Evolutionary conservation across 2,113 vertebrate species (phyloP).

Genomic region (Zonotrichia leucophrys): DNA sequence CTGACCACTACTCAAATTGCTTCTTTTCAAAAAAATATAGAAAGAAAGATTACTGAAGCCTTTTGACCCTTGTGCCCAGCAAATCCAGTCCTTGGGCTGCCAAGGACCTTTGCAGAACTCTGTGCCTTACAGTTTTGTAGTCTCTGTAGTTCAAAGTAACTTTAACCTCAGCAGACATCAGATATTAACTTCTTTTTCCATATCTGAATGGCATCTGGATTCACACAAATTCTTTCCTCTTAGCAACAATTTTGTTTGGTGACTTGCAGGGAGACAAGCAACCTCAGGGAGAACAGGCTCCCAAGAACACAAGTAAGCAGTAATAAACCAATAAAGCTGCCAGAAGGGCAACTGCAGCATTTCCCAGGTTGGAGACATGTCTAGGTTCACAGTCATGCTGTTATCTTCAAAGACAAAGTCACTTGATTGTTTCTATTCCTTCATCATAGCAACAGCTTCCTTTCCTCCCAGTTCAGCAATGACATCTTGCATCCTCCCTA

Average conservation of each 20-base stretch:
- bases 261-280: not conserved
- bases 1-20: not conserved
- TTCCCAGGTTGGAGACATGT: not conserved
- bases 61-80: not conserved
- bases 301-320: not conserved
- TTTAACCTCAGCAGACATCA: not conserved
- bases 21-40: not conserved
- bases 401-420: constrained; percentile 20
- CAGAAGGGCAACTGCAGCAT: not conserved
- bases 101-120: not conserved
- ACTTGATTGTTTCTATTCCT: constrained; percentile 20
- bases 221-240: not conserved
- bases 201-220: not conserved
- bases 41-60: not conserved
- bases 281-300: not conserved
- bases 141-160: not conserved
- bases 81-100: not conserved
- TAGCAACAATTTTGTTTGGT: not conserved
- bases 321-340: not conserved
- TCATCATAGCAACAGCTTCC: constrained; percentile 46
- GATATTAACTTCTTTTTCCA: not conserved
- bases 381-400: not conserved
- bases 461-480: not conserved
- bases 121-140: not conserved
- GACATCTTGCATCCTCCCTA: constrained; percentile 8